These are phyloP conservation scores for Percopsis transmontana DNA, from an alignment of 2,113 vertebrate species.

Conservation along the genomic window DNA sequence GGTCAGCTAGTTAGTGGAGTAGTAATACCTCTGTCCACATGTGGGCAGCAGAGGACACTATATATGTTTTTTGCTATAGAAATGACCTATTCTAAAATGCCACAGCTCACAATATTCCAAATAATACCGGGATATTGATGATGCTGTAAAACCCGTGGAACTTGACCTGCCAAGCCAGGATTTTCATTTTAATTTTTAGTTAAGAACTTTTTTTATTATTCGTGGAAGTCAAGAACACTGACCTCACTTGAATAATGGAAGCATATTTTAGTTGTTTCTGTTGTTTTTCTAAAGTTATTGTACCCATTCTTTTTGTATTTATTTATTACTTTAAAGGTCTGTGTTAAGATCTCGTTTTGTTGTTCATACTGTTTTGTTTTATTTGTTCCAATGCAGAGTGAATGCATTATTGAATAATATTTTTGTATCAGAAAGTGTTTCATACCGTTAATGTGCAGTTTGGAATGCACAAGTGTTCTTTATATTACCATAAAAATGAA, in stretches of 20 bases:
- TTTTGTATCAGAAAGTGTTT: slow-evolving; percentile 98
- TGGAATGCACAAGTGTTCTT: slow-evolving; percentile 87
- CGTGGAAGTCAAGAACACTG: slow-evolving; percentile 12
- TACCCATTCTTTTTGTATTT: slow-evolving; percentile 66
- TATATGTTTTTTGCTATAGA: neutral
- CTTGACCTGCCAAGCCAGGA: slow-evolving; percentile 50
- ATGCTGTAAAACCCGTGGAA: slow-evolving; percentile 7
- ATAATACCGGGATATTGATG: neutral
- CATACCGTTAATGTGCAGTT: slow-evolving; percentile 92
- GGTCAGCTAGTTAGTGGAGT: slow-evolving; percentile 81
- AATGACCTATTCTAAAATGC: neutral
- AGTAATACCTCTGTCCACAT: slow-evolving; percentile 46
- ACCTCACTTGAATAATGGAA: slow-evolving; percentile 28
- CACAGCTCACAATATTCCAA: neutral
- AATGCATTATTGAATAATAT: slow-evolving; percentile 92
- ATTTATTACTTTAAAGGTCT: slow-evolving; percentile 71
- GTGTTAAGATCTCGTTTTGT: slow-evolving; percentile 70
- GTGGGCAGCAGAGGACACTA: slow-evolving; percentile 61
- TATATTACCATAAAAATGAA: slow-evolving; percentile 69
- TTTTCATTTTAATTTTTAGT: slow-evolving; percentile 10
- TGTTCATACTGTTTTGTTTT: slow-evolving; percentile 79
- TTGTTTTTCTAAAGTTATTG: slow-evolving; percentile 30
- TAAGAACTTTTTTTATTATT: slow-evolving; percentile 49
- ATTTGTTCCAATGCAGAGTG: slow-evolving; percentile 84
- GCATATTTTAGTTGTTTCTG: slow-evolving; percentile 44